phyloP scores from a whole-genome alignment of 2,888 invertebrate species.

The Lasioglossum vierecki region DNA sequence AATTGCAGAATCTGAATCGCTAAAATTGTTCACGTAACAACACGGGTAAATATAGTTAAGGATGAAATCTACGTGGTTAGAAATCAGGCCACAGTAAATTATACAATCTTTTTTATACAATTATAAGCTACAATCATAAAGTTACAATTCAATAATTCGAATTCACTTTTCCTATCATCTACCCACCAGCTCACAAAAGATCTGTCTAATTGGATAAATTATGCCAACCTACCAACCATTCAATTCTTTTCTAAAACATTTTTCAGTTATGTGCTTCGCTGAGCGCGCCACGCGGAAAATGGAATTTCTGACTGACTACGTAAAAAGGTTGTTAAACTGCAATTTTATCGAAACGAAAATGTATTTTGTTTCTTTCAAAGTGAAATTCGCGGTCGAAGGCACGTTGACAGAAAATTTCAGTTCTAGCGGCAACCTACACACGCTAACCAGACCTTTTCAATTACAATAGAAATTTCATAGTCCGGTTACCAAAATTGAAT shows the following conservation, averaged over 20 bases:
- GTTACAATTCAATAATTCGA: not conserved
- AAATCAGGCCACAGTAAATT: not conserved
- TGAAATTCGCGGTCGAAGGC: not conserved
- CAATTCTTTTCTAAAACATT: not conserved
- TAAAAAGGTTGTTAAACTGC: not conserved
- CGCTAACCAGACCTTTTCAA: not conserved
- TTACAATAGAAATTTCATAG: slow-evolving; percentile 4
- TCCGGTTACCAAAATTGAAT: slow-evolving; percentile 15
- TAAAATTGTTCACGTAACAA: not conserved
- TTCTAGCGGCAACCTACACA: not conserved
- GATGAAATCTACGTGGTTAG: too few species aligned
- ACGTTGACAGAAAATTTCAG: not conserved
- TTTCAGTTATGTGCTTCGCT: not conserved
- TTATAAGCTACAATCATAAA: not conserved
- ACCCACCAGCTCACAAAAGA: not conserved
- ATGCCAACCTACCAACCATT: not conserved
- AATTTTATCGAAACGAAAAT: not conserved
- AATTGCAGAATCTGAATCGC: too few species aligned
- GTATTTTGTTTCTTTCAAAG: not conserved
- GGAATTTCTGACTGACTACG: not conserved
- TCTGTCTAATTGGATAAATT: not conserved
- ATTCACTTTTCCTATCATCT: not conserved
- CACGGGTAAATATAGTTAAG: too few species aligned
- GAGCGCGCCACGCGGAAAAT: not conserved
- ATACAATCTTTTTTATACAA: not conserved